Base-by-base conservation (phyloP, 2,888 invertebrate genomes). In the Acleris emargana region DNA sequence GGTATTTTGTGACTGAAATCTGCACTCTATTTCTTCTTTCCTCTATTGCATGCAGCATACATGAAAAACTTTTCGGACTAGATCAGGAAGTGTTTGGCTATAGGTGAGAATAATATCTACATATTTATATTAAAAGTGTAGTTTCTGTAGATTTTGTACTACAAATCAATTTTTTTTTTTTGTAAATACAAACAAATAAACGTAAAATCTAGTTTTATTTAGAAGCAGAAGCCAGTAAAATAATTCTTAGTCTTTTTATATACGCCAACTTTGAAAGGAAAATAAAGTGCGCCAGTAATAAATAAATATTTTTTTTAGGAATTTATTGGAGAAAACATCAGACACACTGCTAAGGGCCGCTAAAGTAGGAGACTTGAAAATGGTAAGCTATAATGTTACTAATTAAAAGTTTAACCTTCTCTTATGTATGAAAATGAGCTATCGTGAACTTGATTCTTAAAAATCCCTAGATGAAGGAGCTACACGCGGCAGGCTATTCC, bases 401-500 rank as follows among this genome's bases (percentile, higher is more conserved):
- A 38, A 38, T 7, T 32, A 32, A 32, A 32, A 32, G 32, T 32
- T 5, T 25, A 32, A 32, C 11, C 32, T 32, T 25, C 25, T 43
- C 43, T 43, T 43, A 16, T 28, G 3, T 51, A 22, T n/a, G 7
- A 25, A 18, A 25, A 13, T 22, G 22, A 55, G 11, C 18, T 16
- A n/a, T 42, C 17, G 32, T n/a, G 13, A 9, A 38, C 13, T 38
- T 38, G 13, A 13, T 13, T 4, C 4, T 13, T 11, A 38, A 38
- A 11, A 38, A 13, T 17, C 17, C 6, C 50, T 86, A 97, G 97
- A 91, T 98, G 81, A 96, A 96, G 88, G 96, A 97, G 76, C 93
- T 98, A 62, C 97, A 97, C 88, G 93, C 94, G 70, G 95, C 96
- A 77, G 98, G 98, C 67, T 97, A 95, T 87, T 97, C 97, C 57